Base-by-base conservation (phyloP, 2,888 invertebrate genomes). In the Drosophila eohydei region DNA sequence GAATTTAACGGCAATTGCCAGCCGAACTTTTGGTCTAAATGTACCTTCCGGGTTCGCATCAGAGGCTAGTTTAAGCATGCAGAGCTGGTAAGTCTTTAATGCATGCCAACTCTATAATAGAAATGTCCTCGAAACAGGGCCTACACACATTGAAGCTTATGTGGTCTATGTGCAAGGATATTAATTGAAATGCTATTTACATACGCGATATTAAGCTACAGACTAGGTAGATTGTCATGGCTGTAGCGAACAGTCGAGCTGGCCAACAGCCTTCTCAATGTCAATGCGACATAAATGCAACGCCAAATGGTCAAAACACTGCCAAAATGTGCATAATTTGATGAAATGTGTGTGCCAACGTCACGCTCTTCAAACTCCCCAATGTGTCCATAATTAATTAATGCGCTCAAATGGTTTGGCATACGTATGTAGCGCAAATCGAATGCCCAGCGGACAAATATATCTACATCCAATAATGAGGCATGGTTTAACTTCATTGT, bases 141-240 rank as follows among this genome's bases (percentile, higher is more conserved):
- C 38, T 5, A 14, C n/a, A 12, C 43, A 12, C 4, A 41, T 6
- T n/a, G 8, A n/a, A n/a, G n/a, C 41, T 21, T 4, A 4, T 70
- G 36, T 41, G 61, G 43, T 28, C 36, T 30, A 30, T 52, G 60
- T 66, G 54, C 40, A 58, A 44, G 71, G n/a, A 51, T 69, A 74
- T 75, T 86, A 73, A 83, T 83, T 83, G 78, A 74, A 78, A 75
- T 70, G 69, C 66, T 74, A 72, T 80, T 66, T 64, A 63, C 44
- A 55, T 26, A 44, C 63, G 64, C 71, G 57, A 21, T 82, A 74
- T 80, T 86, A 30, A 70, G 68, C 71, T 63, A 52, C 68, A 61
- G 54, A 51, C 40, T 50, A 69, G 63, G 74, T 46, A 21, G 26
- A 52, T 48, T 66, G 61, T 40, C 34, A 26, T 41, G 21, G 21